phyloP scores from a whole-genome alignment of 1,140 invertebrate genomes.

The Drosophila lacertosa region DNA sequence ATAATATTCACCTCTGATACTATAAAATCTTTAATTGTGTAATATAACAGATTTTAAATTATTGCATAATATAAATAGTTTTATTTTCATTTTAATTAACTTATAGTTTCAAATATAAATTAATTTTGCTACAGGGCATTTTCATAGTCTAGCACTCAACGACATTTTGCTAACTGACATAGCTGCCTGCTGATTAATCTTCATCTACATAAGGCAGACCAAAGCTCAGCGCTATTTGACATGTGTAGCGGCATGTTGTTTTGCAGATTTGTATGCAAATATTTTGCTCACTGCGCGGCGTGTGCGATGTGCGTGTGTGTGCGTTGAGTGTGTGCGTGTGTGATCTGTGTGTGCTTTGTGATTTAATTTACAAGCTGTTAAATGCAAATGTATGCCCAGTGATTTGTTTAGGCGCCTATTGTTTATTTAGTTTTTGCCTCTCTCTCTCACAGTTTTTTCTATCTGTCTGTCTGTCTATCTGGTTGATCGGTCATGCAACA shows the following conservation, averaged over 20 bases:
- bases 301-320: slow-evolving; percentile 1
- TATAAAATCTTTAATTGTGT: too few species aligned
- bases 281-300: slow-evolving; percentile 40
- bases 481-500: slow-evolving; percentile 30
- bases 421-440: slow-evolving; percentile 14
- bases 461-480: not conserved
- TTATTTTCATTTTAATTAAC: too few species aligned
- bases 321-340: slow-evolving; percentile 2
- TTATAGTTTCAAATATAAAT: too few species aligned
- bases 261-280: slow-evolving; percentile 66
- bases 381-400: slow-evolving; percentile 57
- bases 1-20: too few species aligned
- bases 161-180: slow-evolving; percentile 21
- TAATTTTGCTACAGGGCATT: slow-evolving; percentile 11
- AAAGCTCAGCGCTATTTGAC: slow-evolving; percentile 54
- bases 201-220: slow-evolving; percentile 36
- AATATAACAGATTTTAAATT: too few species aligned
- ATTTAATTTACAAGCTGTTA: slow-evolving; percentile 60
- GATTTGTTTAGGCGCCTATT: slow-evolving; percentile 51
- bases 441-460: too few species aligned
- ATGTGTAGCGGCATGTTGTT: slow-evolving; percentile 61
- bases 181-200: slow-evolving; percentile 69
- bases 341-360: slow-evolving; percentile 34
- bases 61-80: too few species aligned
- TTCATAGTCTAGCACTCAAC: not conserved